Percentiles rank a stretch among this genome's conserved stretches.
These are phyloP conservation scores for Vidua macroura DNA, from an alignment of 2,113 vertebrate species.

Conservation along the genomic window DNA sequence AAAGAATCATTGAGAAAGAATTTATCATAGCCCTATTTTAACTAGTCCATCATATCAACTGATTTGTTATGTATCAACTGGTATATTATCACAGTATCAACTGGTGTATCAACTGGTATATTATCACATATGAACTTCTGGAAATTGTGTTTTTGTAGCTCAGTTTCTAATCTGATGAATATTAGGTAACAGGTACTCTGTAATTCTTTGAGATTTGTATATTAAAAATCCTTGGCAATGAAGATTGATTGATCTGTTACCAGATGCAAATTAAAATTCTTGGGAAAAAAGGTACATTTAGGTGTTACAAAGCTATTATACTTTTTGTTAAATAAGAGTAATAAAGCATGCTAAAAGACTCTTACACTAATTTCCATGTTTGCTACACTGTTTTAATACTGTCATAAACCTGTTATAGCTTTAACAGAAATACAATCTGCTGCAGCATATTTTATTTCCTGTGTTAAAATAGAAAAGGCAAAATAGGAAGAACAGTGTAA, in stretches of 20 bases:
- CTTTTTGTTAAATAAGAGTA: conserved; percentile 54
- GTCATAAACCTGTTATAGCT: conserved; percentile 65
- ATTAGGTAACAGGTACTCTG: conserved; percentile 40
- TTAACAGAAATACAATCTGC: conserved; percentile 65
- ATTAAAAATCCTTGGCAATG: conserved; percentile 32
- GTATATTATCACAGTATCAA: no score
- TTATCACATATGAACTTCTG: not conserved
- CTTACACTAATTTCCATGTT: conserved; percentile 62
- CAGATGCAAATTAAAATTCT: conserved; percentile 44
- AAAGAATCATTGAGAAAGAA: not conserved
- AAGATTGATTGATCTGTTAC: not conserved
- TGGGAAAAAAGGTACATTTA: conserved; percentile 21
- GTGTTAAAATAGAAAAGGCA: conserved; percentile 28
- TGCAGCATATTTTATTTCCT: conserved; percentile 59
- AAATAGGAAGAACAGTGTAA: conserved; percentile 2
- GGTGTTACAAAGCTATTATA: conserved; percentile 46
- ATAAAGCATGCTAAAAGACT: conserved; percentile 43
- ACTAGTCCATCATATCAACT: not conserved
- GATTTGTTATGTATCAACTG: not conserved
- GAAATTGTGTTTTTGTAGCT: not conserved
- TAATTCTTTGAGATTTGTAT: conserved; percentile 18
- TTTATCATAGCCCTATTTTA: not conserved
- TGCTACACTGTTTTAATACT: conserved; percentile 60
- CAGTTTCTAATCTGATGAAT: not conserved
- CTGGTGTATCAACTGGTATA: not conserved